phyloP scores from a whole-genome alignment of 2,113 vertebrate genomes.

The Cottus gobio region DNA sequence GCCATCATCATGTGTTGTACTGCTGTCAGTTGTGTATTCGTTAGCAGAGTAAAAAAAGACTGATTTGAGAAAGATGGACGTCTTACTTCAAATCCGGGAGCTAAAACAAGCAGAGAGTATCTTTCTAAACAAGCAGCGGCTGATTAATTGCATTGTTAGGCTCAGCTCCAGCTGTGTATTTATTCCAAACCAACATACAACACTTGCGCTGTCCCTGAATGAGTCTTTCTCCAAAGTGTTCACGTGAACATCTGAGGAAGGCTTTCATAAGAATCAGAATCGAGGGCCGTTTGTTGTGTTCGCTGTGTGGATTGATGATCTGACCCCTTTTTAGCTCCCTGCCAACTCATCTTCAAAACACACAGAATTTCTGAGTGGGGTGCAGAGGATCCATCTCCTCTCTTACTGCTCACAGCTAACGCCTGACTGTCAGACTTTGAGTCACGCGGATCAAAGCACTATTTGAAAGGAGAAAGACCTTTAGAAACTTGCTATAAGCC shows the following conservation, averaged over 20 bases:
- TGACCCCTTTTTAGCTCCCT: conserved; percentile 60
- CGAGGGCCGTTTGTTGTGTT: conserved; percentile 9
- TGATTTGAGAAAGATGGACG: neutral
- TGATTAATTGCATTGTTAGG: neutral
- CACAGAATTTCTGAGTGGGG: conserved; percentile 17
- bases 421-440: conserved; percentile 66
- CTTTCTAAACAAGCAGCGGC: neutral
- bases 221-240: conserved; percentile 8
- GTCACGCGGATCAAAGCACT: conserved; percentile 70
- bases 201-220: neutral
- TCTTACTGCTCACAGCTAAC: conserved; percentile 34
- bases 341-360: conserved; percentile 34
- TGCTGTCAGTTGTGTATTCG: neutral
- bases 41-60: neutral
- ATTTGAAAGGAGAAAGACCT: conserved; percentile 64
- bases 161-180: neutral
- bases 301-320: conserved; percentile 42
- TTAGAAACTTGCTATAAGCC: conserved; percentile 39
- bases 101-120: neutral
- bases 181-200: conserved; percentile 2
- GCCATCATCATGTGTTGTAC: neutral
- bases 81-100: neutral
- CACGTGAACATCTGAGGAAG: conserved; percentile 12
- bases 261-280: conserved; percentile 13
- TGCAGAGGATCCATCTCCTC: conserved; percentile 22